Base-by-base conservation (phyloP, 2,113 vertebrate genomes). In the Centrocercus urophasianus region DNA sequence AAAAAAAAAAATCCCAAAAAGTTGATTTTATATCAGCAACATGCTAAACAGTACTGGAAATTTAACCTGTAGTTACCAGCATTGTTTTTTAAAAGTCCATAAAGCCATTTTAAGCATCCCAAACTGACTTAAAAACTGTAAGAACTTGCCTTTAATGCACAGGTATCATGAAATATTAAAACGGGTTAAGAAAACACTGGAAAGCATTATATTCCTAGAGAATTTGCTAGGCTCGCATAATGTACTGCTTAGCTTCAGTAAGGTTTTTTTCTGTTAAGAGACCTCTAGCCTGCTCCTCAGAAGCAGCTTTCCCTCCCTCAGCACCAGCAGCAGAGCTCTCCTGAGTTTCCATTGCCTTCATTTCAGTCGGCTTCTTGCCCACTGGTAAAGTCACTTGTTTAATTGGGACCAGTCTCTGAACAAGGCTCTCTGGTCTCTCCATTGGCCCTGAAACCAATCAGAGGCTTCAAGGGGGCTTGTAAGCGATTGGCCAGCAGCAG, bases 161-260 rank as follows among this genome's bases (percentile, higher is more conserved):
- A 76, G 54, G 61, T 86, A 97, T 88, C 90, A 95, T 93, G 85
- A 96, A 97, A 95, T 95, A 95, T 95, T 95, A 93, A 93, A 69
- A 74, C 9, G 42, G 4, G 52, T 77, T 71, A 77, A 93, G 66
- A 89, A 95, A 95, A 83, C 74, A 48, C 20, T 66, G 52, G 70
- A 79, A 90, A 91, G 70, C 40, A 91, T 77, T 94, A 89, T 72
- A 94, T 90, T 95, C 78, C 86, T 94, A 75, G 88, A 91, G 73
- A 80, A 94, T 95, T 81, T 88, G 83, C 86, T 69, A 93, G 40
- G 73, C 43, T 92, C 90, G 88, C 88, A 79, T 52, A 94, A 90
- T 59, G 73, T 42, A 88, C 69, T 65, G 63, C 77, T 83, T 72
- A 43, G 66, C 6, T 4, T 93, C 83, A 75, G 72, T 93, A 90